phyloP scores from a whole-genome alignment of 2,888 invertebrate species.

The Ypsolopha scabrella region DNA sequence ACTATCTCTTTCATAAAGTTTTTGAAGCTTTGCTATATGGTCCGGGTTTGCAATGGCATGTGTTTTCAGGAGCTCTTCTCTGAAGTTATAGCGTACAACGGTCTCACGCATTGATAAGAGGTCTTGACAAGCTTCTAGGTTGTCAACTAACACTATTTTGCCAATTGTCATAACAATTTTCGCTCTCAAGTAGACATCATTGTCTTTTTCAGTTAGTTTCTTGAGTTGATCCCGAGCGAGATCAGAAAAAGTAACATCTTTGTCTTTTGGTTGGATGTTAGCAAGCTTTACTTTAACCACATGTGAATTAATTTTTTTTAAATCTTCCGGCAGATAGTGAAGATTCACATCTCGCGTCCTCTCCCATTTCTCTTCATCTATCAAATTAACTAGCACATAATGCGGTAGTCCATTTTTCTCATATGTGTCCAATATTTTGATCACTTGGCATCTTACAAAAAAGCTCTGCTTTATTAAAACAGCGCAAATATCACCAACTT shows the following conservation, averaged over 20 bases:
- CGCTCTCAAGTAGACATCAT: slow-evolving; percentile 47
- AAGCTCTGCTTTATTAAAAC: slow-evolving; percentile 49
- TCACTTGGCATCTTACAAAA: slow-evolving; percentile 69
- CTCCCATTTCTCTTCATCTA: slow-evolving; percentile 71
- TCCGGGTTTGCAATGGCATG: slow-evolving; percentile 47
- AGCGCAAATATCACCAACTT: slow-evolving; percentile 71
- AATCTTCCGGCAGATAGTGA: slow-evolving; percentile 60
- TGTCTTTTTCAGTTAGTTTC: slow-evolving; percentile 30
- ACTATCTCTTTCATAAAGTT: slow-evolving; percentile 44
- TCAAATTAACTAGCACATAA: slow-evolving; percentile 58
- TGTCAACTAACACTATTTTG: slow-evolving; percentile 74
- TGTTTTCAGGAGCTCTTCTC: slow-evolving; percentile 54
- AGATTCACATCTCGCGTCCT: slow-evolving; percentile 44
- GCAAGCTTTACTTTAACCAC: slow-evolving; percentile 42
- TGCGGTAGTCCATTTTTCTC: slow-evolving; percentile 30
- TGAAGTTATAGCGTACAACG: slow-evolving; percentile 67
- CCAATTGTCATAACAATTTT: slow-evolving; percentile 69
- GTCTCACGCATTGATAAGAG: slow-evolving; percentile 55
- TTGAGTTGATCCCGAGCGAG: slow-evolving; percentile 33
- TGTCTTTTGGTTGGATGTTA: slow-evolving; percentile 46
- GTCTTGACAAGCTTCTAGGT: slow-evolving; percentile 69
- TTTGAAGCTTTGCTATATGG: slow-evolving; percentile 57
- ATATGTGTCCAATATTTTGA: slow-evolving; percentile 43
- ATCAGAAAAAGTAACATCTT: slow-evolving; percentile 46
- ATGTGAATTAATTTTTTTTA: slow-evolving; percentile 54